Evolutionary conservation across 2,888 invertebrate species (phyloP).

Genomic region (Sesia apiformis): DNA sequence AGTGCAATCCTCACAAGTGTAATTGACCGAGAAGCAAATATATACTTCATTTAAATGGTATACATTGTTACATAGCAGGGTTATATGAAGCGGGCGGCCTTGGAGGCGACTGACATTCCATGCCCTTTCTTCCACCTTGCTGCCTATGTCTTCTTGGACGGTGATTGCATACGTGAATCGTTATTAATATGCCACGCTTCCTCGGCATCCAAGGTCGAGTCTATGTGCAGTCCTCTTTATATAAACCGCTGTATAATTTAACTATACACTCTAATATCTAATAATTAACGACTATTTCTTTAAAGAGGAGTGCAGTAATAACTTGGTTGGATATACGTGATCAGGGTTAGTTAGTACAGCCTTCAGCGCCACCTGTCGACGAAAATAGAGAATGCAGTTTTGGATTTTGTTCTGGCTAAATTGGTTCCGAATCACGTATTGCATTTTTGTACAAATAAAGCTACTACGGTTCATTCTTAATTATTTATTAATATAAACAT

Average conservation of each 20-base stretch:
- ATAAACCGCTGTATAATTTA: constrained; percentile 6
- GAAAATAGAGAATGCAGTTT: constrained; percentile 34
- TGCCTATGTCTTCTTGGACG: constrained; percentile 61
- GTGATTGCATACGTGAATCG: constrained; percentile 63
- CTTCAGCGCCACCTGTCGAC: constrained; percentile 41
- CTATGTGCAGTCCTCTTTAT: constrained; percentile 37
- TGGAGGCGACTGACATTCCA: constrained; percentile 55
- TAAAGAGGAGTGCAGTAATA: constrained; percentile 2
- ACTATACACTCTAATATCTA: constrained; percentile 5
- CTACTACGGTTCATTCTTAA: background rate
- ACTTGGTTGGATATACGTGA: constrained; percentile 29
- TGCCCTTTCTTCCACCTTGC: constrained; percentile 71
- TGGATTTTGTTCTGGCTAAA: background rate
- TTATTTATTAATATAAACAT: constrained; percentile 1
- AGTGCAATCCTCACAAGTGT: constrained; percentile 22
- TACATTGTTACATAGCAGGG: constrained; percentile 14
- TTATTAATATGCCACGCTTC: constrained; percentile 65
- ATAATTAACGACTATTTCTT: constrained; percentile 13
- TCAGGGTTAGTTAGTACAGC: constrained; percentile 22
- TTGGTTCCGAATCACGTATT: background rate
- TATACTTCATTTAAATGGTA: constrained; percentile 16
- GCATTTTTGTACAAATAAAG: background rate
- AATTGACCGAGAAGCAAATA: constrained; percentile 16
- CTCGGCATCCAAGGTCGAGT: constrained; percentile 46
- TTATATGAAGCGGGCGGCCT: constrained; percentile 48